Percentiles rank a stretch among this genome's conserved stretches.
phyloP scores from a whole-genome alignment of 1,140 invertebrate genomes.

The Tachypleus tridentatus region DNA sequence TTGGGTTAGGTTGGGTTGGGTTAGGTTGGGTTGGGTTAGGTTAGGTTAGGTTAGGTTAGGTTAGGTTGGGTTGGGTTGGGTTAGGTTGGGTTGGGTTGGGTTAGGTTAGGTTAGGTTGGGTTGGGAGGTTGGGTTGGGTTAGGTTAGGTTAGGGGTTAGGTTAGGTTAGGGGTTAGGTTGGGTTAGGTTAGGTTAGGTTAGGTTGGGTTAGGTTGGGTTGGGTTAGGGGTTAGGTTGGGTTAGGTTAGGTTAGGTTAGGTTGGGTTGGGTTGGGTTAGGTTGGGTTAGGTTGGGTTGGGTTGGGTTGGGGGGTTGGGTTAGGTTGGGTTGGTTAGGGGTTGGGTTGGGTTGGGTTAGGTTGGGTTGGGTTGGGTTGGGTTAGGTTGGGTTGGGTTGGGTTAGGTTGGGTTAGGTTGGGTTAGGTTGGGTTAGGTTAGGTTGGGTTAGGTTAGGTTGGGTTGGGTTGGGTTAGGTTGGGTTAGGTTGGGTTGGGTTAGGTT shows the following conservation, averaged over 20 bases:
- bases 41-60: too few relatives aligned
- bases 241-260: conserved; percentile 23
- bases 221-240: conserved; percentile 22
- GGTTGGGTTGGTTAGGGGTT: conserved; percentile 23
- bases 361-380: conserved; percentile 23
- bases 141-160: too few relatives aligned
- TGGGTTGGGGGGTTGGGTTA: conserved; percentile 19
- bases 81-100: too few relatives aligned
- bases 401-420: too few relatives aligned
- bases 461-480: too few relatives aligned
- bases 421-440: conserved; percentile 26
- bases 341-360: too few relatives aligned
- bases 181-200: conserved; percentile 24
- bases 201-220: conserved; percentile 24
- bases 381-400: too few relatives aligned
- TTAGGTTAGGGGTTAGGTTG: conserved; percentile 22
- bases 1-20: too few relatives aligned
- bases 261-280: conserved; percentile 25
- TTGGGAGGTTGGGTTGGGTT: too few relatives aligned
- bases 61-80: too few relatives aligned
- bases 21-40: too few relatives aligned
- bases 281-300: conserved; percentile 16
- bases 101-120: too few relatives aligned
- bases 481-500: conserved; percentile 23
- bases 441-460: conserved; percentile 27